Evolutionary conservation across 2,113 vertebrate species (phyloP), one percentile per base, ranked within the genome.

Genomic region (Conger conger): DNA sequence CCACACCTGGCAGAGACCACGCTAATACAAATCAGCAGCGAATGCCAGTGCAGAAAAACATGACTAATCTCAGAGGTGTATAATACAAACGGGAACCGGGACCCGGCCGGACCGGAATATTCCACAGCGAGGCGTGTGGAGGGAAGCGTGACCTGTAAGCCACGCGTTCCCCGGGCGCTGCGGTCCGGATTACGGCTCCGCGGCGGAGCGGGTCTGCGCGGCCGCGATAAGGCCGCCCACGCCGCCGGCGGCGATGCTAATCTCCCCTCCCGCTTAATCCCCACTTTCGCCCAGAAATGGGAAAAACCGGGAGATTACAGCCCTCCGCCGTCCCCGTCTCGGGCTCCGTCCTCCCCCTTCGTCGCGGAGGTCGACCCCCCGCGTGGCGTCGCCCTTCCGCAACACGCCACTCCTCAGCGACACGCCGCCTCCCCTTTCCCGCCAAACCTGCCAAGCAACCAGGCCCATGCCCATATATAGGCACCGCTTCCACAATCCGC

Each of bases 221-320:
- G 85, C 84, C 82, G 86, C 93, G 93, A 94, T 94, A 94, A 94
- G 91, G 88, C 83, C 86, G 87, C 18, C 86, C 90, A 92, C 91
- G 92, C 90, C 88, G 89, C 90, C 91, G 84, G 89, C 90, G 88
- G 88, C 89, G 93, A 94, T 93, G 89, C 9, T 92, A 93, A 94
- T 94, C 92, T 87, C 90, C 78, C 76, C 91, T 89, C 90, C 84
- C 17, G 57, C 16, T 5, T 88, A 89, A 90, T 92, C 87, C 89
- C 88, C 30, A 30, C 27, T 54, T 40, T 53, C 36, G 20, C 80
- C 15, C 17, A 18, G 76, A 78, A 5, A 36, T n/a, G 7, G 4
- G 63, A 2, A 9, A 73, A 73, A 3, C 9, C 13, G 11, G 9
- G 13, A 7, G n/a, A 63, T 73, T 30, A 73, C 8, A 33, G 9